Evolutionary conservation across 37 sponge, comb jelly and placozoan genomes (phyloP).

Genomic region (Chondrosia reniformis): DNA sequence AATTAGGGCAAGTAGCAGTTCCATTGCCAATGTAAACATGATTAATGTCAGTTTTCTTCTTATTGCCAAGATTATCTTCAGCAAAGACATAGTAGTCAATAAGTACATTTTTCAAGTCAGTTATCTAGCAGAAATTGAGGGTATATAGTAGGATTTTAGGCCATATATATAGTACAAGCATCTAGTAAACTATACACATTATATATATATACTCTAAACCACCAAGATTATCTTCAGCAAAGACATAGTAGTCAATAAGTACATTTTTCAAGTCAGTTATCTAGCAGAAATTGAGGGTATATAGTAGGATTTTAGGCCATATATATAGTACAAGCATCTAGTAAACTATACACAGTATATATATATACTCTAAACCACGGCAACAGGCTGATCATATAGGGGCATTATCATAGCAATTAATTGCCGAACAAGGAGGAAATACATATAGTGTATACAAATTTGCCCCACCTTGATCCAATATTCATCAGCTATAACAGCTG

Average conservation of each 20-base stretch:
- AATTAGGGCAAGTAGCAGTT: constrained; percentile 17
- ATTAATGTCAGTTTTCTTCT: constrained; percentile 54
- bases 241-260: constrained; percentile 57
- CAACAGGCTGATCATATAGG: too few relatives aligned
- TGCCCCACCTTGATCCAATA: constrained; percentile 62
- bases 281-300: not conserved
- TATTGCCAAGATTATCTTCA: constrained; percentile 28
- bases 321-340: too few relatives aligned
- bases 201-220: not conserved
- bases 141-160: not conserved
- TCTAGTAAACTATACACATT: not conserved
- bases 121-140: constrained; percentile 14
- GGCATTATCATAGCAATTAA: too few relatives aligned
- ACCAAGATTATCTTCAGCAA: not conserved
- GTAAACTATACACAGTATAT: too few relatives aligned
- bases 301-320: too few relatives aligned
- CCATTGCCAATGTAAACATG: constrained; percentile 63
- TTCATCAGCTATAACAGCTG: constrained; percentile 56
- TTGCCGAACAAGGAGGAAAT: too few relatives aligned
- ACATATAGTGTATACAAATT: too few relatives aligned
- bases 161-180: not conserved
- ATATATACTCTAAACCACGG: too few relatives aligned
- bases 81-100: constrained; percentile 60
- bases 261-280: constrained; percentile 38
- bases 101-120: constrained; percentile 40